Base-by-base conservation (phyloP, 2,888 invertebrate genomes). In the Scaptomyza caliginosa region DNA sequence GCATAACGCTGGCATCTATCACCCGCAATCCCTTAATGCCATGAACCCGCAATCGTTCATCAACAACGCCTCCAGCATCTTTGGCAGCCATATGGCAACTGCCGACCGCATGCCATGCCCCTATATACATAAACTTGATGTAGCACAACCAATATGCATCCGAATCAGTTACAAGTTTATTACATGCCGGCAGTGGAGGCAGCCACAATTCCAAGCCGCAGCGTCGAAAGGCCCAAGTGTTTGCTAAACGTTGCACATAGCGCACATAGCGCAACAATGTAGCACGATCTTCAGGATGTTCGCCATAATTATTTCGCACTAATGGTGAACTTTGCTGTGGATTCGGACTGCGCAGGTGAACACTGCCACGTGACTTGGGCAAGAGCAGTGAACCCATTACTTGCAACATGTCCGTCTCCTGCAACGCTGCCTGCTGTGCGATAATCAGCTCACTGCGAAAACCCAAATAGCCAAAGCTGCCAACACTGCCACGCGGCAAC, bases 1-100 rank as follows among this genome's bases (percentile, higher is more conserved):
- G 97, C 95, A 97, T 96, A 30, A 97, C 93, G 76, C 96, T 96
- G 0, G 95, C 96, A 88, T 97, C 97, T 4, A 96, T 93, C 0
- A 97, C 95, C n/a, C 97, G 92, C 5, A 97, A 92, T n/a, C 93
- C 93, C 6, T 90, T 88, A 0, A 96, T 91, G 0, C 94, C 94
- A 42, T 92, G 91, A 4, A 94, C 93, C 7, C 92, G 86, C 57
- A 93, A 89, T 11, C 92, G 78, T 0, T 90, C 70, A 76, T 93
- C 92, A 1, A 94, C 93, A 0, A 94, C 94, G 0, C 93, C 90
- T 0, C 76, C 74, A 0, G 85, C 77, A 78, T 93, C 0, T 67
- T 71, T 59, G 1, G 91, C 89, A 0, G 94, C 95, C 95, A 96
- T 96, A 89, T 94, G 94, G 46, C 93, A 93, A 0, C 94, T 95